These are phyloP conservation scores for Archips crataeganus DNA, from an alignment of 2,888 invertebrate species.

Conservation along the genomic window DNA sequence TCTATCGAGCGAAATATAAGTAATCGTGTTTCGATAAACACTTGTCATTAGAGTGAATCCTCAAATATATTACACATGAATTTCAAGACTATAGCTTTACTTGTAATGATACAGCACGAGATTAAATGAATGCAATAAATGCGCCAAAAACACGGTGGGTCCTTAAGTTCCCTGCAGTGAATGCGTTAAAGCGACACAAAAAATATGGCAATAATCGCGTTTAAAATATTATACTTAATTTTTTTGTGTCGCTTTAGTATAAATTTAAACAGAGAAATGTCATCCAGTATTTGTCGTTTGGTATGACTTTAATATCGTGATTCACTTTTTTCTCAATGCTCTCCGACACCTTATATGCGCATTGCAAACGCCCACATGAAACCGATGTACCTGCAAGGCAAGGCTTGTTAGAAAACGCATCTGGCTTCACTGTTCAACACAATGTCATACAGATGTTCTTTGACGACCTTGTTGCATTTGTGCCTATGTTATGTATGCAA, in stretches of 20 bases:
- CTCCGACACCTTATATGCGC: slow-evolving; percentile 20
- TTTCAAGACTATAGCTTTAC: too few species aligned
- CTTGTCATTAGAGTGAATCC: too few species aligned
- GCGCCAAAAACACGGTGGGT: too few species aligned
- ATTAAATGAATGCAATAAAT: too few species aligned
- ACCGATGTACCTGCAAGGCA: slow-evolving; percentile 7
- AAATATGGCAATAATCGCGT: too few species aligned
- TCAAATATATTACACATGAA: too few species aligned
- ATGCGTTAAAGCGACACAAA: too few species aligned
- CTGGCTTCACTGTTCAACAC: slow-evolving; percentile 17
- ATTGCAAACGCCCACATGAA: slow-evolving; percentile 25
- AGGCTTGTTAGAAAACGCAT: slow-evolving; percentile 27
- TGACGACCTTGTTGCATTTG: slow-evolving; percentile 24
- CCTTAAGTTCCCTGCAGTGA: too few species aligned
- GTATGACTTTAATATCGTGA: neutral
- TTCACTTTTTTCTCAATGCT: slow-evolving; percentile 11
- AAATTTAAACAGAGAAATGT: neutral
- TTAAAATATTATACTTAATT: too few species aligned
- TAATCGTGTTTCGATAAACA: too few species aligned
- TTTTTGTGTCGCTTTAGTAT: neutral
- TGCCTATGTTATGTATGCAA: neutral
- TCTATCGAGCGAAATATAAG: too few species aligned
- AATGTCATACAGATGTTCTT: slow-evolving; percentile 21
- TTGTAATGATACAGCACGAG: too few species aligned
- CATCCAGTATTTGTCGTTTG: neutral